Conservation (phyloP, 2,113 vertebrate genomes). For the Budorcas taxicolor region DNA sequence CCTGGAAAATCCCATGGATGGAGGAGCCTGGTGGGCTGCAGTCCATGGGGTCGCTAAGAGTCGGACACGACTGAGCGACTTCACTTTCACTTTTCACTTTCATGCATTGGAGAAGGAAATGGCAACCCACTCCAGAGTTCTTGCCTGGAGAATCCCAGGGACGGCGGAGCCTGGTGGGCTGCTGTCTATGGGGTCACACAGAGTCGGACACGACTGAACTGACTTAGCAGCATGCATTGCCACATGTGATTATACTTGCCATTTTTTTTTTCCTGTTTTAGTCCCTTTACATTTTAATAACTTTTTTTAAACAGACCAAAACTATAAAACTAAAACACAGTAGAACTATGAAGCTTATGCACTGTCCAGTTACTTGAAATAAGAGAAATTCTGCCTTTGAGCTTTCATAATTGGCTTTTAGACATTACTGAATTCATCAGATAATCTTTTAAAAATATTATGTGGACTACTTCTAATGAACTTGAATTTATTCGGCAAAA, state of each 20-base stretch:
- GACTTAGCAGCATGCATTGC: neutral
- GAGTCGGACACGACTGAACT: too few species aligned
- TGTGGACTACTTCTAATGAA: neutral
- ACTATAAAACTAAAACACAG: neutral
- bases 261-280: neutral
- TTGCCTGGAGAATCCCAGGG: too few species aligned
- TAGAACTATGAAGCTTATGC: neutral
- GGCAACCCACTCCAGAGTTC: too few species aligned
- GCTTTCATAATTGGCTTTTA: neutral
- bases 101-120: too few species aligned
- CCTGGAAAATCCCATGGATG: too few species aligned
- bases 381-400: neutral
- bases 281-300: neutral
- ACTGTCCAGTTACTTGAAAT: neutral
- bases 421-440: neutral
- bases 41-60: too few species aligned
- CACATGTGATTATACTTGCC: neutral
- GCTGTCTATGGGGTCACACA: too few species aligned
- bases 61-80: rapidly evolving
- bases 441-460: neutral
- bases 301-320: neutral
- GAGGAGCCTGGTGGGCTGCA: too few species aligned
- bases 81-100: too few species aligned
- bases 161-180: too few species aligned
- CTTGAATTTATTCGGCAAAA: neutral